Evolutionary conservation across 2,113 vertebrate species (phyloP).

Genomic region (Erpornis zantholeuca): DNA sequence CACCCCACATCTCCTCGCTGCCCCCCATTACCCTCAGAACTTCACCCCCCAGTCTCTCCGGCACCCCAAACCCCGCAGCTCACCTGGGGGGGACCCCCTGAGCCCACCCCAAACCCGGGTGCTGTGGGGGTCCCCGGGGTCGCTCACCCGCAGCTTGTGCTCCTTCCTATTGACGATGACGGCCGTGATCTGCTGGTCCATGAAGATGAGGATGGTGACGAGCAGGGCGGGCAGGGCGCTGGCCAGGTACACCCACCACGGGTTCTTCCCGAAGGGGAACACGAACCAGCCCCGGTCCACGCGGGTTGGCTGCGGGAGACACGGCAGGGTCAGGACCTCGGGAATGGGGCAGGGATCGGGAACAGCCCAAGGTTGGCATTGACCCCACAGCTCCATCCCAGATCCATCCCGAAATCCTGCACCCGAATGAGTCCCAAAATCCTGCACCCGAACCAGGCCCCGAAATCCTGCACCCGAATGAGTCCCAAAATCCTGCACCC

Average conservation of each 20-base stretch:
- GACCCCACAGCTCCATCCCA: accelerated
- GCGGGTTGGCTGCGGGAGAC: constrained; percentile 83
- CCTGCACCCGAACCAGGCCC: no score
- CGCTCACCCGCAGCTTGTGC: no score
- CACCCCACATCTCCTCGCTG: neutral
- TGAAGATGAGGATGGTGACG: constrained; percentile 98
- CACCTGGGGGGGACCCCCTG: neutral
- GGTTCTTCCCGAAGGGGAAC: constrained; percentile 94
- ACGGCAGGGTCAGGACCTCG: neutral
- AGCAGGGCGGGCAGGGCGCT: constrained; percentile 90
- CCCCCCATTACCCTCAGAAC: no score
- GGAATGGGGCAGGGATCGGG: no score
- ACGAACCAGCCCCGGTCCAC: constrained; percentile 91
- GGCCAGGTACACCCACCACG: constrained; percentile 92
- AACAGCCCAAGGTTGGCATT: no score
- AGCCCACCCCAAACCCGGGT: no score
- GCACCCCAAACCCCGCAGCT: no score
- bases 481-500: no score
- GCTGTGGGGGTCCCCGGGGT: no score
- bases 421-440: no score
- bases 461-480: no score
- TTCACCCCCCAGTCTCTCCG: no score
- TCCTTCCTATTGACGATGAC: constrained; percentile 73
- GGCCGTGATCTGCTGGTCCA: constrained; percentile 97
- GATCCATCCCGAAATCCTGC: neutral